These are phyloP conservation scores for Torymus auratus DNA, from an alignment of 2,888 invertebrate species.

Conservation along the genomic window DNA sequence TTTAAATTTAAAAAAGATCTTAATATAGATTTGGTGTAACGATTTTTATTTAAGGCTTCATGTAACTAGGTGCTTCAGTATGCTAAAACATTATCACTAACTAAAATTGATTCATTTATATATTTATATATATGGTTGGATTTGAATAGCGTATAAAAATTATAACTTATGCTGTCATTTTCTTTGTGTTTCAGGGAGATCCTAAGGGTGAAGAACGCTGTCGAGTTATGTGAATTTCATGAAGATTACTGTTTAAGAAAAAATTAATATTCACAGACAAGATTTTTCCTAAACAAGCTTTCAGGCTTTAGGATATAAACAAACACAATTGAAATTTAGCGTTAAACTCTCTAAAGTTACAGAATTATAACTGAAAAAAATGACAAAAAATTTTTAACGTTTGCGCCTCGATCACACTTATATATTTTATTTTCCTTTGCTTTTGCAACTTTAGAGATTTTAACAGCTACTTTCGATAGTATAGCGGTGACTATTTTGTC, in stretches of 20 bases:
- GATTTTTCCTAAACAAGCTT: conserved; percentile 55
- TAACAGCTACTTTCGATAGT: conserved; percentile 35
- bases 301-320: conserved; percentile 35
- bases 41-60: conserved; percentile 8
- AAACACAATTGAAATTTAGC: too few relatives aligned
- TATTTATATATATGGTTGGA: not conserved
- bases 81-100: not conserved
- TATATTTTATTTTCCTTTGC: conserved; percentile 32
- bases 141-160: not conserved
- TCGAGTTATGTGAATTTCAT: conserved; percentile 78
- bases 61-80: conserved; percentile 25
- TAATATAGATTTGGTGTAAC: conserved; percentile 12
- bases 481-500: conserved; percentile 34
- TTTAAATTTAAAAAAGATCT: conserved; percentile 7
- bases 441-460: conserved; percentile 27
- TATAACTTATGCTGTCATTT: conserved; percentile 18
- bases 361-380: not conserved
- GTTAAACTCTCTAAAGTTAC: too few relatives aligned
- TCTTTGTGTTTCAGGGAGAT: conserved; percentile 74
- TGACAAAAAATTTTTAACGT: not conserved
- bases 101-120: not conserved
- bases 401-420: too few relatives aligned
- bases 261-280: conserved; percentile 49
- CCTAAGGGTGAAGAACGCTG: conserved; percentile 79
- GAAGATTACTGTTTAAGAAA: conserved; percentile 46